Percentiles rank a stretch among this genome's conserved stretches.
Evolutionary conservation across 2,113 vertebrate species (phyloP).

Genomic region (Oxyura jamaicensis): DNA sequence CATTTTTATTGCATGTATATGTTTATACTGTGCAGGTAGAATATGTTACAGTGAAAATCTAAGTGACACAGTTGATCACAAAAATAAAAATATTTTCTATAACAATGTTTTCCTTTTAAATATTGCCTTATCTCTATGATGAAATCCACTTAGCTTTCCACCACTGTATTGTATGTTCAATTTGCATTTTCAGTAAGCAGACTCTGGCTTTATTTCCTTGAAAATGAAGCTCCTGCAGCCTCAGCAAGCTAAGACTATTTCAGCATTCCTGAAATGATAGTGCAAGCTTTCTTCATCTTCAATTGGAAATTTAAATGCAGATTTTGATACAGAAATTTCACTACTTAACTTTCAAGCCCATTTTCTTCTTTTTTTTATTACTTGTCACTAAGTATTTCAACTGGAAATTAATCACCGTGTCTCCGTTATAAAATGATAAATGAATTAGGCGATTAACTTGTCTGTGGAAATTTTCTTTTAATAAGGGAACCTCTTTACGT

Average conservation of each 20-base stretch:
- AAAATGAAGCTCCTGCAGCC: background rate
- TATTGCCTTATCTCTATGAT: background rate
- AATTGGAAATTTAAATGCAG: background rate
- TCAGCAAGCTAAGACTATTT: fast-evolving
- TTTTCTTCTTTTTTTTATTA: background rate
- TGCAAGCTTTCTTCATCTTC: background rate
- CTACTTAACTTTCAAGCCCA: background rate
- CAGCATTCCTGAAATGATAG: fast-evolving
- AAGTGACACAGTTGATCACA: background rate
- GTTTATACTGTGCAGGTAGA: background rate
- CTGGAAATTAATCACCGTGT: background rate
- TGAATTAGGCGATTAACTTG: background rate
- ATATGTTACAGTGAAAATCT: background rate
- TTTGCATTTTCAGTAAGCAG: background rate
- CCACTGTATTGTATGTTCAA: background rate
- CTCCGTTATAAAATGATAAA: background rate
- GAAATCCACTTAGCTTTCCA: background rate
- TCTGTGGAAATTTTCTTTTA: background rate
- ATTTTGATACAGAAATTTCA: background rate
- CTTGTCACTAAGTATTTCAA: background rate
- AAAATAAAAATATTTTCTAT: background rate
- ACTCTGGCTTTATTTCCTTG: background rate
- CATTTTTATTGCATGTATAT: fast-evolving
- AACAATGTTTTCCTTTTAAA: background rate
- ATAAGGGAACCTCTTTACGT: background rate